Evolutionary conservation across 2,113 vertebrate species (phyloP), one percentile per base, ranked within the genome.

Genomic region (Cyanistes caeruleus): DNA sequence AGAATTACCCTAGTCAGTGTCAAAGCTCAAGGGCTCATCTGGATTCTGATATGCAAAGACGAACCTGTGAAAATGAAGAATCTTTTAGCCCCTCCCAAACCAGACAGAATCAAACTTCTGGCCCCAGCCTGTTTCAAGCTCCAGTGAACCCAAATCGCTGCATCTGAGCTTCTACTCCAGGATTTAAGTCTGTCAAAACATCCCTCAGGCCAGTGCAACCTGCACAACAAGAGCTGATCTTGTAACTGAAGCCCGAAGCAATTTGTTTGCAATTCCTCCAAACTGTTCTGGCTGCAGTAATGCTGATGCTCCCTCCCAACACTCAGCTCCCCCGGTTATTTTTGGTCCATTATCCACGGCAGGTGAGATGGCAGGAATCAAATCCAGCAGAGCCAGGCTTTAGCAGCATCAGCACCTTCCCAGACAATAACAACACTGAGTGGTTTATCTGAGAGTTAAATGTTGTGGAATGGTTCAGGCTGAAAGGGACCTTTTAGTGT

Each of bases 41-140:
- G 63, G 48, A 18, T 72, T 68, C 82, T 33, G 31, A 48, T 7
- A 33, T 1, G 39, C 65, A 78, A 65, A 59, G 30, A 24, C 33
- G 46, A 80, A 27, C 48, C 72, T 30, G n/a, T 46, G 53, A 82
- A 84, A 82, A 86, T 69, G 93, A 75, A 84, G 43, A 82, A 58
- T 23, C 53, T 96, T 83, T 62, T 31, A 69, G 68, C 62, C 80
- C 73, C 77, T 96, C 65, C 63, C 67, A 43, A 96, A 94, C 43
- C 75, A 91, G 88, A 84, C 58, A 86, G 62, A 86, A 87, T 89
- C 20, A 56, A 85, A 95, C 94, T 76, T 84, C 88, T 69, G 87
- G 72, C 88, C 48, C 72, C 67, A 33, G n/a, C 56, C 74, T 84
- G 82, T 89, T 93, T 90, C 79, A 94, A 96, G 86, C 59, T 68